Base-by-base conservation (phyloP, 2,113 vertebrate species). In the Mesoclemmys tuberculata region DNA sequence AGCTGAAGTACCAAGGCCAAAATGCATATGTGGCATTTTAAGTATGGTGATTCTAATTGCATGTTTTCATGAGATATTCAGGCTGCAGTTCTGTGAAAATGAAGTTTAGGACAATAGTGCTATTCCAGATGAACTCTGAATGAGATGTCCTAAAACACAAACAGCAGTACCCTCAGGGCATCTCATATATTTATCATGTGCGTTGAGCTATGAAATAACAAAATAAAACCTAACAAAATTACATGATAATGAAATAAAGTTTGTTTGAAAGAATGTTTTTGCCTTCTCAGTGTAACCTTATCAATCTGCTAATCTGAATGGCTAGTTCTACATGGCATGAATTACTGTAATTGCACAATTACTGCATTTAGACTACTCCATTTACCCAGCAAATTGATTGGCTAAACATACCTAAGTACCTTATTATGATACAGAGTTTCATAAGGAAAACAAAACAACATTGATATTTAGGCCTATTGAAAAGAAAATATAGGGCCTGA, bases 191-290 rank as follows among this genome's bases (percentile, higher is more conserved):
- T 96, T 96, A 86, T 97, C 93, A 96, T 97, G 90, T 41, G 52
- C 89, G 94, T 92, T 92, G 92, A 95, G 94, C 85, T 87, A 90
- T 84, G 82, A 93, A 96, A 95, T 97, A 97, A 96, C 85, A 95
- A 92, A 97, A 97, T 96, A 96, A 97, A 96, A 46, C 12, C 90
- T 96, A 97, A 97, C n/a, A 7, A 71, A 94, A 96, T 95, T 97
- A 90, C 75, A 56, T 82, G 41, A 94, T 95, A 96, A 95, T 96
- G 89, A 97, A 97, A 97, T 96, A 96, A 96, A 92, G 21, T 93
- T 95, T 94, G 56, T 79, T 94, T 84, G n/a, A 94, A 95, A 96
- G 83, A 96, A 93, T 92, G 78, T 9, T 91, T 96, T 94, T 92
- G 93, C 92, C 91, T 91, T 95, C 85, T 87, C 74, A 91, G 88